Evolutionary conservation across 2,113 vertebrate species (phyloP).

Genomic region (Eonycteris spelaea): DNA sequence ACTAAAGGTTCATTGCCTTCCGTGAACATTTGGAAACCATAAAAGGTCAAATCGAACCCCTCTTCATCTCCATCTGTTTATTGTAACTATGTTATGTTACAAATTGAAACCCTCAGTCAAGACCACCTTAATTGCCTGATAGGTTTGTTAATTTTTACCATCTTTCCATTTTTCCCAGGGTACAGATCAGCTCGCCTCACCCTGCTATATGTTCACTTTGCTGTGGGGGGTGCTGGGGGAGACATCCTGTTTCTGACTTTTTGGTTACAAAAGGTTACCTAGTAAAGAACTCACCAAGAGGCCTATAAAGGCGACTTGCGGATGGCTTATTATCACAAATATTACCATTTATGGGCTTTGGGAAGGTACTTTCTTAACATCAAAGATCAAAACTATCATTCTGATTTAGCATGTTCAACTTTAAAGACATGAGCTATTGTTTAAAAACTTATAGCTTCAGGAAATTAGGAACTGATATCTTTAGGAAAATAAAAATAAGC

Average conservation of each 20-base stretch:
- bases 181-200: slow-evolving; percentile 54
- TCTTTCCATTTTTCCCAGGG: slow-evolving; percentile 45
- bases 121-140: slow-evolving; percentile 69
- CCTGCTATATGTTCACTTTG: neutral
- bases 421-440: neutral
- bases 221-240: neutral
- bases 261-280: neutral
- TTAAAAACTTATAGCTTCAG: neutral
- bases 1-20: slow-evolving; percentile 55
- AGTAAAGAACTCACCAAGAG: neutral
- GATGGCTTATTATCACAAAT: slow-evolving; percentile 19
- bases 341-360: slow-evolving; percentile 42
- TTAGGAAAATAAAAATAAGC: neutral
- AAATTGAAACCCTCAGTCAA: slow-evolving; percentile 70
- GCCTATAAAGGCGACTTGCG: slow-evolving; percentile 18
- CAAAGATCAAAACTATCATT: neutral
- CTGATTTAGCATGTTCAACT: neutral
- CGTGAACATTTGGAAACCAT: slow-evolving; percentile 78
- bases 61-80: slow-evolving; percentile 71
- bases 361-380: neutral
- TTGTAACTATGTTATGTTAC: slow-evolving; percentile 63
- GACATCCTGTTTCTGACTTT: neutral
- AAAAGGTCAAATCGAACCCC: slow-evolving; percentile 75
- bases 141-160: slow-evolving; percentile 73
- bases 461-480: neutral